A percentile compares a stretch with the other conserved stretches of the same genome.
These are phyloP conservation scores for Drosophila crucigera DNA, from an alignment of 2,888 invertebrate species.

Conservation along the genomic window DNA sequence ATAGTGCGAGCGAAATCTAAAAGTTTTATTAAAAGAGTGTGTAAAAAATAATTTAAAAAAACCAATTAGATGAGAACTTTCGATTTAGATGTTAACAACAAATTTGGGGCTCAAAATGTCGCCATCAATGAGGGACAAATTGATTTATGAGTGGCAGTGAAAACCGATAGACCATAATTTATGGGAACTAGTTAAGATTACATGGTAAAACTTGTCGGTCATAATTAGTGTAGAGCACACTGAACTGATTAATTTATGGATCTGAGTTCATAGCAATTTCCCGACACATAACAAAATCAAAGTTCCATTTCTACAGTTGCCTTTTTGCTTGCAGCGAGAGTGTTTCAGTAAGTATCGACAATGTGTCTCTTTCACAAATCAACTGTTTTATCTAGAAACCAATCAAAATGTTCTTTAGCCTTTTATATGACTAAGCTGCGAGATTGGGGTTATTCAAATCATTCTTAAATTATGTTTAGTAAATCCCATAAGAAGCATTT, in stretches of 20 bases:
- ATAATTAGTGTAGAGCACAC: slow-evolving; percentile 25
- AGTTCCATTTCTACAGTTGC: slow-evolving; percentile 19
- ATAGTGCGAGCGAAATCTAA: too few relatives aligned
- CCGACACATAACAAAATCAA: slow-evolving; percentile 37
- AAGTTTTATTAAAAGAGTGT: background rate
- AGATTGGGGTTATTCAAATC: background rate
- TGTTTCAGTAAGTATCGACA: background rate
- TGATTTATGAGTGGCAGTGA: background rate
- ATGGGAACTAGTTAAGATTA: slow-evolving; percentile 46
- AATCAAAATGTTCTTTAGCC: background rate
- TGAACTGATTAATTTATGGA: slow-evolving; percentile 39
- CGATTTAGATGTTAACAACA: background rate
- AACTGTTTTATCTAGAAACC: background rate
- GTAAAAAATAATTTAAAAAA: background rate
- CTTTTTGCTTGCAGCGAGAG: slow-evolving; percentile 20
- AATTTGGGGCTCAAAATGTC: background rate
- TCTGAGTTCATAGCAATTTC: slow-evolving; percentile 24
- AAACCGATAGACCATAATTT: slow-evolving; percentile 46
- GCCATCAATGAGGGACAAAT: background rate
- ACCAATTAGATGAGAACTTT: background rate
- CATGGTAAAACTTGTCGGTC: slow-evolving; percentile 43
- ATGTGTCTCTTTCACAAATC: background rate
- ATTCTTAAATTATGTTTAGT: background rate
- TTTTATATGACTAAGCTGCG: background rate
- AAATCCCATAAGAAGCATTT: background rate